Percentiles rank a stretch among this genome's conserved stretches.
These are phyloP conservation scores for Labeo calbasu DNA, from an alignment of 2,797 vertebrate genomes.

Conservation along the genomic window DNA sequence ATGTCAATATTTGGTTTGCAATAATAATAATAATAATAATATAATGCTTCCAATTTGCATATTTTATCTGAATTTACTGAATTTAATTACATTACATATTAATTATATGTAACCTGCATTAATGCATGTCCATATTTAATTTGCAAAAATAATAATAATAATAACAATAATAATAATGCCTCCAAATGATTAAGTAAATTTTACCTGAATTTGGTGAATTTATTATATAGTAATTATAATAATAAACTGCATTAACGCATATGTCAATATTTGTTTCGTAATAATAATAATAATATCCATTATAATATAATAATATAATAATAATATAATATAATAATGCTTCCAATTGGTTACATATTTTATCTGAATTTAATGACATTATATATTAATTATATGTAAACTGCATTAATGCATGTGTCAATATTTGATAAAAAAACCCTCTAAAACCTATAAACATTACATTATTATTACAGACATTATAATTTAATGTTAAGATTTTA, in stretches of 20 bases:
- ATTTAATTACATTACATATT: neutral
- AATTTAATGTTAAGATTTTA: neutral
- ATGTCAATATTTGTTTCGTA: neutral
- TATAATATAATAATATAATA: neutral
- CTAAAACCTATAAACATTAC: neutral
- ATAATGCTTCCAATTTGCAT: neutral
- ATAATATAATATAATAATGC: neutral
- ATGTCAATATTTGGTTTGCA: neutral
- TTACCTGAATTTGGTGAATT: neutral
- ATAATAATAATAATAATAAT: neutral
- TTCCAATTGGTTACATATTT: neutral
- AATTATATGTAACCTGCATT: neutral
- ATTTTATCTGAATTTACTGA: neutral
- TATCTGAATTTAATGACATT: neutral
- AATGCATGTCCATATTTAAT: neutral
- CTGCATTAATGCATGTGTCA: neutral
- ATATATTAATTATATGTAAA: neutral
- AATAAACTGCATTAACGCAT: neutral
- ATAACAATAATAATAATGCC: neutral
- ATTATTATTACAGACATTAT: neutral
- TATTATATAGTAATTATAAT: neutral
- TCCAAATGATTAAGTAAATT: neutral
- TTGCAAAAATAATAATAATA: neutral
- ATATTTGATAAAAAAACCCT: neutral
- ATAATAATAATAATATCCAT: neutral